A percentile compares a stretch with the other conserved stretches of the same genome.
Evolutionary conservation across 2,797 vertebrate genomes (phyloP).

Genomic region (Danio tinwini): DNA sequence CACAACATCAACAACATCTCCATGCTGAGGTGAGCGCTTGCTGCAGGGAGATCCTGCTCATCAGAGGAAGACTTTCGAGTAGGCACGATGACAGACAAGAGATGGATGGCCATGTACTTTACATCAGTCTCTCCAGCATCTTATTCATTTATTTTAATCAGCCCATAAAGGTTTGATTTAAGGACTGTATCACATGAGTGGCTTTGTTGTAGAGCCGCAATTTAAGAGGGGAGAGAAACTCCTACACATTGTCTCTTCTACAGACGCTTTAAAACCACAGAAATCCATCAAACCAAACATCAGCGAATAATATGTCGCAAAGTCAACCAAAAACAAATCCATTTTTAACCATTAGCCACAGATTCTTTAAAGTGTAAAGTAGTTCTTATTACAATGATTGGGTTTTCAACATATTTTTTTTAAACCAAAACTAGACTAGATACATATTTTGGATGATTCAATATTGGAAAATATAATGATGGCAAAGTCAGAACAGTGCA

Average conservation of each 20-base stretch:
- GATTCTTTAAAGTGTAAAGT: not conserved
- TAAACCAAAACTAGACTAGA: conserved; percentile 51
- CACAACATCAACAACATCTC: not conserved
- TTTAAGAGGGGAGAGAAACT: conserved; percentile 16
- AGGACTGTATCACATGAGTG: conserved; percentile 44
- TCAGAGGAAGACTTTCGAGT: conserved; percentile 24
- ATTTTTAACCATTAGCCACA: conserved; percentile 17
- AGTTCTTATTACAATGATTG: not conserved
- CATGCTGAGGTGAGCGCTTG: not conserved
- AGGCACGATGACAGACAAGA: conserved; percentile 38
- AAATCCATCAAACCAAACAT: conserved; percentile 42
- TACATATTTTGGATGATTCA: conserved; percentile 70
- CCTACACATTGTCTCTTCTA: conserved; percentile 18
- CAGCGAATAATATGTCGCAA: not conserved
- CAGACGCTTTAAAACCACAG: not conserved
- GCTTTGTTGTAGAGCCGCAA: conserved; percentile 27
- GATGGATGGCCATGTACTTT: conserved; percentile 56
- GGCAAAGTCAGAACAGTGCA: not conserved
- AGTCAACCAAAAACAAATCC: not conserved
- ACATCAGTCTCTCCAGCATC: conserved; percentile 51
- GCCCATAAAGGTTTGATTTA: conserved; percentile 42
- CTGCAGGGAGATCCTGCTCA: conserved; percentile 20
- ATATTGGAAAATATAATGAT: conserved; percentile 8
- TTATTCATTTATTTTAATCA: conserved; percentile 70
- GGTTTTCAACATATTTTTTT: not conserved